These are phyloP conservation scores for Latheticus oryzae DNA, from an alignment of 2,888 invertebrate genomes.

Conservation along the genomic window DNA sequence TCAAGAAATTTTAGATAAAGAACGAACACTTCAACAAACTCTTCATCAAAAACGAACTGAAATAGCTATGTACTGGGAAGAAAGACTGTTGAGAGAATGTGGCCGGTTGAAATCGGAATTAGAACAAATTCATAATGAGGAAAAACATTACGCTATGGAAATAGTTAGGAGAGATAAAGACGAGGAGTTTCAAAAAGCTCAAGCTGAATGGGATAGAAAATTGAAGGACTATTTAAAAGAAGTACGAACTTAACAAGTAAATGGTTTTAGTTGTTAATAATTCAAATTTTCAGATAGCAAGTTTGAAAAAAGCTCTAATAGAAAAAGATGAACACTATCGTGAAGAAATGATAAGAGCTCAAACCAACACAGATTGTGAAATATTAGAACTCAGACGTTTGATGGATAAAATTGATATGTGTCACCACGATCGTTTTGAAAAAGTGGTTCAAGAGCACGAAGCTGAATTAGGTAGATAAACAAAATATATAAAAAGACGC, in stretches of 20 bases:
- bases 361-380: slow-evolving; percentile 77
- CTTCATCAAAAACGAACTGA: slow-evolving; percentile 69
- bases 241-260: slow-evolving; percentile 61
- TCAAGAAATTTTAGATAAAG: slow-evolving; percentile 65
- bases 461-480: slow-evolving; percentile 72
- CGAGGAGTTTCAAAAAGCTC: slow-evolving; percentile 68
- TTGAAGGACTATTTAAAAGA: slow-evolving; percentile 67
- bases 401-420: slow-evolving; percentile 79
- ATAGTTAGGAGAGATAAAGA: slow-evolving; percentile 70
- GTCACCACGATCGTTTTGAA: slow-evolving; percentile 79
- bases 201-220: slow-evolving; percentile 69
- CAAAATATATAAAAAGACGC: neutral
- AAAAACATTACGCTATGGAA: slow-evolving; percentile 70
- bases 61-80: slow-evolving; percentile 74
- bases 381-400: slow-evolving; percentile 77
- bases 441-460: slow-evolving; percentile 74
- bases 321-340: slow-evolving; percentile 71
- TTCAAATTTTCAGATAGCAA: slow-evolving; percentile 70
- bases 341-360: slow-evolving; percentile 70
- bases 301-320: slow-evolving; percentile 73
- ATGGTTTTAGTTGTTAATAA: slow-evolving; percentile 1
- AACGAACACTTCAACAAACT: slow-evolving; percentile 61
- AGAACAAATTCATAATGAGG: slow-evolving; percentile 72
- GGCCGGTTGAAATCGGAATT: slow-evolving; percentile 72
- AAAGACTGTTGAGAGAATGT: slow-evolving; percentile 72